These are phyloP conservation scores for Gephyroberyx darwinii DNA, from an alignment of 2,797 vertebrate species.

Conservation along the genomic window DNA sequence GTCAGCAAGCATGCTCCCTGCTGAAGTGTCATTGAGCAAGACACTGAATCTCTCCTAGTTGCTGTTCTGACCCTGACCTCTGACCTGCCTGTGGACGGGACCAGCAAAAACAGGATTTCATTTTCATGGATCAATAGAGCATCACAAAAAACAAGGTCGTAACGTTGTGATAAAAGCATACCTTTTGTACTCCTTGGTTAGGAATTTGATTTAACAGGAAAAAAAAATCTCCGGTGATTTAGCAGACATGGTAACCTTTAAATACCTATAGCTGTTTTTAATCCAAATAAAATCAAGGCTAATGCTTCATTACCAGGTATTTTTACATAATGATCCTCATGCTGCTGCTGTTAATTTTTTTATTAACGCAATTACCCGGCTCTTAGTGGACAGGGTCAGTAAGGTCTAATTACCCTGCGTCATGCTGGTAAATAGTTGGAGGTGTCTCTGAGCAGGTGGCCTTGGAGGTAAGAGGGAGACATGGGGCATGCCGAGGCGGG, in stretches of 20 bases:
- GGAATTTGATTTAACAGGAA: constrained; percentile 29
- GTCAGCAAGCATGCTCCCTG: background rate
- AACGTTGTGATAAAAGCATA: constrained; percentile 27
- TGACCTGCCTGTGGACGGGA: background rate
- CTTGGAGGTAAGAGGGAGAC: constrained; percentile 91
- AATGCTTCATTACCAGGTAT: constrained; percentile 87
- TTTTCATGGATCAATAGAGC: background rate
- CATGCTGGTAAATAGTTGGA: constrained; percentile 84
- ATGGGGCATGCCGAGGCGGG: constrained; percentile 86
- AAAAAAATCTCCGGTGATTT: constrained; percentile 49
- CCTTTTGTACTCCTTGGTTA: constrained; percentile 28
- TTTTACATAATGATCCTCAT: constrained; percentile 88
- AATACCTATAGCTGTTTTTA: constrained; percentile 84
- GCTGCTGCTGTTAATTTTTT: constrained; percentile 84
- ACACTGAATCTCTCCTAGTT: background rate
- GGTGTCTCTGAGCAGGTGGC: constrained; percentile 89
- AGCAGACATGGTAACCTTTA: constrained; percentile 75
- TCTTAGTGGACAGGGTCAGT: constrained; percentile 81
- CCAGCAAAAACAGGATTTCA: too few species aligned
- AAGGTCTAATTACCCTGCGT: constrained; percentile 85
- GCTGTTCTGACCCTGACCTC: background rate
- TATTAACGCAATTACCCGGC: constrained; percentile 86
- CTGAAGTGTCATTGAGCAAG: constrained; percentile 8
- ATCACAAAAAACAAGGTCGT: constrained; percentile 7
- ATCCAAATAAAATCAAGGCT: constrained; percentile 88